Evolutionary conservation across 2,113 vertebrate species (phyloP).

Genomic region (Pelmatolapia mariae): DNA sequence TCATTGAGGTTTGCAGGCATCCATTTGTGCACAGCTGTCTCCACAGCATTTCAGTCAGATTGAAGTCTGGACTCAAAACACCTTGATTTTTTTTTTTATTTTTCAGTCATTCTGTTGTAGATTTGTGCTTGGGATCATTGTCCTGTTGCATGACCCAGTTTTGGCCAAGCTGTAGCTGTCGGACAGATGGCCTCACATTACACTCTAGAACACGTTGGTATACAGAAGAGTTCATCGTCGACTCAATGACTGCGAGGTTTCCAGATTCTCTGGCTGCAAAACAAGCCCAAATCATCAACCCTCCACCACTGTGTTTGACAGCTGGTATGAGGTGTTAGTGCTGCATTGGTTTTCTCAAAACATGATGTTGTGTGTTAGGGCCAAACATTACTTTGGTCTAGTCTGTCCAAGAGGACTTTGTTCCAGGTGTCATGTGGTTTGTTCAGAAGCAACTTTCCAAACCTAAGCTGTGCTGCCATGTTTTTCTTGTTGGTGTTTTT

Average conservation of each 20-base stretch:
- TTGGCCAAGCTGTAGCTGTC: not conserved
- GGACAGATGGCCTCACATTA: not conserved
- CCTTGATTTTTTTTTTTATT: rapidly evolving
- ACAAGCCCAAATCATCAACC: not conserved
- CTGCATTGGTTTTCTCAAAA: not conserved
- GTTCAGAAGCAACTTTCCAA: not conserved
- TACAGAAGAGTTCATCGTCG: not conserved
- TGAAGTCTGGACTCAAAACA: not conserved
- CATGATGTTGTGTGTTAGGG: not conserved
- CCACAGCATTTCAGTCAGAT: not conserved
- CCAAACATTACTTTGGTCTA: not conserved
- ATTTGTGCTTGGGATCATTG: not conserved
- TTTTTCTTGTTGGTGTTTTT: not conserved
- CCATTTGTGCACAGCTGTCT: not conserved
- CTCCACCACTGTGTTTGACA: not conserved
- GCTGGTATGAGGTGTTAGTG: not conserved
- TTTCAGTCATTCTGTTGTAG: not conserved
- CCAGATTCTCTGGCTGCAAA: not conserved
- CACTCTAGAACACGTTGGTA: not conserved
- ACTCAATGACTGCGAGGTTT: not conserved
- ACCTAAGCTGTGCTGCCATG: not conserved
- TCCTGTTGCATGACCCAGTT: not conserved
- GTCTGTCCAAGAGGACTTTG: not conserved
- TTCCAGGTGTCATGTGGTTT: not conserved
- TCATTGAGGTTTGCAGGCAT: not conserved